phyloP scores from a whole-genome alignment of 37 sponge, comb jelly and placozoan genomes.

The Bolinopsis microptera region DNA sequence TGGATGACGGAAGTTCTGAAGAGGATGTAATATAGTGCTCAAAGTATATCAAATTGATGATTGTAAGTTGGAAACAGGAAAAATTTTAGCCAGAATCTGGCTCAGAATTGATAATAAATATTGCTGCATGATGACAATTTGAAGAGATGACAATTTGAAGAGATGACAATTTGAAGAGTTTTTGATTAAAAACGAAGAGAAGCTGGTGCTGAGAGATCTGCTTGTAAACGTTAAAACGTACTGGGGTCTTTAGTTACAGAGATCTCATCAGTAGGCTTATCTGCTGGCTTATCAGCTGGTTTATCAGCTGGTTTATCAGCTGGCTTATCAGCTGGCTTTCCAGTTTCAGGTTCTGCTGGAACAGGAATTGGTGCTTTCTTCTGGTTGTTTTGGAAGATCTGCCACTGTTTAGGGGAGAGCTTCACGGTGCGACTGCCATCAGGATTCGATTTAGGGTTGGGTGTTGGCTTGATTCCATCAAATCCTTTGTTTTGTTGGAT shows the following conservation, averaged over 20 bases:
- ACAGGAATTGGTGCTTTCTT: conserved; percentile 3
- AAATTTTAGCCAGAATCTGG: no score
- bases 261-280: background rate
- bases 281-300: background rate
- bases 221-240: background rate
- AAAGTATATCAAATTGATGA: no score
- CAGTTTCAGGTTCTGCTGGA: background rate
- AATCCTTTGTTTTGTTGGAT: background rate
- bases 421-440: conserved; percentile 50
- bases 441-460: background rate
- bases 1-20: no score
- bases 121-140: no score
- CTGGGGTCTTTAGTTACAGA: background rate
- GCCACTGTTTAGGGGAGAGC: conserved; percentile 4
- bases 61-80: no score
- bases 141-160: no score
- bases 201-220: no score
- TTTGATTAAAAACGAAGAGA: no score
- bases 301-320: background rate
- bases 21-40: no score
- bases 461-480: background rate
- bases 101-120: no score
- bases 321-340: background rate
- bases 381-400: conserved; percentile 42
- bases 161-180: no score